These are phyloP conservation scores for Enteromius treurensis DNA, from an alignment of 2,797 vertebrate species.

Conservation along the genomic window DNA sequence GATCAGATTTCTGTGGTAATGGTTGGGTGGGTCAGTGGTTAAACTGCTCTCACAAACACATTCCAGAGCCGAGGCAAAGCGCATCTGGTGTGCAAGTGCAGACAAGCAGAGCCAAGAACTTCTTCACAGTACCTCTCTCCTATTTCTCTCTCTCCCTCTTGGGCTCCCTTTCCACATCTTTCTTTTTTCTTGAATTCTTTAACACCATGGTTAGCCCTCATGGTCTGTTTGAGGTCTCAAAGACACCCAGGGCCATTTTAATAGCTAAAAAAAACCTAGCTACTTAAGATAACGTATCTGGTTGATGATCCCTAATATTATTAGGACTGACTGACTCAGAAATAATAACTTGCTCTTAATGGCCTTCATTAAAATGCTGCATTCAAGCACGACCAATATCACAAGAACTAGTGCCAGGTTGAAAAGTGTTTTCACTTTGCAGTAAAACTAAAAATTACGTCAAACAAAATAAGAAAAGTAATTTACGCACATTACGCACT, in stretches of 20 bases:
- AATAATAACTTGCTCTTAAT: neutral
- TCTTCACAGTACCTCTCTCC: constrained; percentile 48
- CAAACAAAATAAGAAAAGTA: neutral
- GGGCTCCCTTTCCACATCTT: constrained; percentile 12
- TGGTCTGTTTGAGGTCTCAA: constrained; percentile 16
- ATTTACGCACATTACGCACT: too few species aligned
- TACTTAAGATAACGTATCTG: neutral
- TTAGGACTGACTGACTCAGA: neutral
- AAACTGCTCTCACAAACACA: constrained; percentile 64
- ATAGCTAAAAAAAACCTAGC: neutral
- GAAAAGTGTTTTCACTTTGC: neutral
- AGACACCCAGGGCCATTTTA: neutral
- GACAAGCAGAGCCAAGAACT: constrained; percentile 58
- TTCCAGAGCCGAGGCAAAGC: constrained; percentile 60
- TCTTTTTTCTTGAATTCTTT: constrained; percentile 19
- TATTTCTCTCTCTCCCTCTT: constrained; percentile 18
- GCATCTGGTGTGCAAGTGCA: constrained; percentile 65
- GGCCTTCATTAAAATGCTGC: neutral
- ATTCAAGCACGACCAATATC: neutral
- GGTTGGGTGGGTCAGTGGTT: constrained; percentile 61
- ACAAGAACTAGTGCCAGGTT: neutral
- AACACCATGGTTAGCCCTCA: constrained; percentile 28
- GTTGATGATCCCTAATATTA: neutral
- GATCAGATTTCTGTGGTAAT: constrained; percentile 65
- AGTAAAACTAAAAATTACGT: neutral